Conservation (phyloP, 2,888 invertebrate species). For the Epirrita christyi region DNA sequence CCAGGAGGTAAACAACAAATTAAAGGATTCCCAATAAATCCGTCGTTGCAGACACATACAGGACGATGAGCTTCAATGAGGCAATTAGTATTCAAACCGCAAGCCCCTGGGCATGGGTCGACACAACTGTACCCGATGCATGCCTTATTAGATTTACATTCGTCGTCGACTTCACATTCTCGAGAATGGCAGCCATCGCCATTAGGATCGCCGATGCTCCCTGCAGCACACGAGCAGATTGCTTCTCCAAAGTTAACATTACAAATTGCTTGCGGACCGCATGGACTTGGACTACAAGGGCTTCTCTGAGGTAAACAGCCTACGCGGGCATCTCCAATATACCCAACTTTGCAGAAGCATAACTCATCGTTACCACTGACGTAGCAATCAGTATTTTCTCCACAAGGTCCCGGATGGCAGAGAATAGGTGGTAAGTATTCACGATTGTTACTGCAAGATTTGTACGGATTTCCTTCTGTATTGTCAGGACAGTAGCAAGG, state of each 20-base stretch:
- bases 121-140: slow-evolving; percentile 92
- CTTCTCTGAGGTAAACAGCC: slow-evolving; percentile 89
- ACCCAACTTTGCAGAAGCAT: slow-evolving; percentile 92
- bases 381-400: slow-evolving; percentile 93
- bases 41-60: slow-evolving; percentile 89
- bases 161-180: slow-evolving; percentile 92
- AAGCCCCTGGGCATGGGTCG: slow-evolving; percentile 93
- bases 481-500: slow-evolving; percentile 95
- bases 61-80: slow-evolving; percentile 92
- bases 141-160: slow-evolving; percentile 89
- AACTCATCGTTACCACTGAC: slow-evolving; percentile 92
- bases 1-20: slow-evolving; percentile 87
- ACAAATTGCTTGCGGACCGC: slow-evolving; percentile 91
- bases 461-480: slow-evolving; percentile 93
- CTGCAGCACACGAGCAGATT: slow-evolving; percentile 89
- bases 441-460: slow-evolving; percentile 86
- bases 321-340: slow-evolving; percentile 91
- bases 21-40: slow-evolving; percentile 91
- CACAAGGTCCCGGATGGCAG: slow-evolving; percentile 93
- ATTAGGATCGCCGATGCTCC: slow-evolving; percentile 91
- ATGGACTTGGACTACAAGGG: slow-evolving; percentile 92
- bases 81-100: slow-evolving; percentile 90
- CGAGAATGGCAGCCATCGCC: slow-evolving; percentile 91
- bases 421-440: slow-evolving; percentile 83
- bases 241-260: slow-evolving; percentile 87